Conservation (phyloP, 2,797 vertebrate genomes). For the Ceyx erithaca region DNA sequence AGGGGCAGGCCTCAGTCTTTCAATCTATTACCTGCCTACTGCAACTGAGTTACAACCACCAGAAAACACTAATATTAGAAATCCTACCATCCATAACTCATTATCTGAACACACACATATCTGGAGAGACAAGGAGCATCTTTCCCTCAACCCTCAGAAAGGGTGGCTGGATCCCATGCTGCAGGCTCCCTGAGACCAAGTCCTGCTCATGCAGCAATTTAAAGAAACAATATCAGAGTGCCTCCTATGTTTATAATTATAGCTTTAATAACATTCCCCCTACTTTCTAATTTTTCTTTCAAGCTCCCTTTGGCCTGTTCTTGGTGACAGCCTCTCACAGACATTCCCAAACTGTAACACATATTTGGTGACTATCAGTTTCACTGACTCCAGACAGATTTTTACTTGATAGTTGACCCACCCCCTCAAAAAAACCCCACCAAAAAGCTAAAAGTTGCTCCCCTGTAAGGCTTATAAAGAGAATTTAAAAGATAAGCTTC, state of each 20-base stretch:
- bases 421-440: neutral
- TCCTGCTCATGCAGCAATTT: neutral
- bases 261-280: slow-evolving; percentile 40
- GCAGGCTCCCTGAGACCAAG: neutral
- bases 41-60: neutral
- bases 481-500: neutral
- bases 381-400: neutral
- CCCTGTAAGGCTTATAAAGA: neutral
- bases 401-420: neutral
- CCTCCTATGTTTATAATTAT: neutral
- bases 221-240: neutral
- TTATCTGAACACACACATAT: neutral
- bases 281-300: slow-evolving; percentile 5
- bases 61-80: neutral
- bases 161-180: neutral
- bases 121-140: neutral
- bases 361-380: neutral
- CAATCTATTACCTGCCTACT: neutral
- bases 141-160: neutral
- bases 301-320: slow-evolving; percentile 3
- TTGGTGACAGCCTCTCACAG: neutral
- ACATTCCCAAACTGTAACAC: neutral
- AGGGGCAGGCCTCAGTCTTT: neutral
- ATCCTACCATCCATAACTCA: neutral
- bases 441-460: neutral